Evolutionary conservation across 1,140 invertebrate species (phyloP).

Genomic region (Thaumatotibia leucotreta): DNA sequence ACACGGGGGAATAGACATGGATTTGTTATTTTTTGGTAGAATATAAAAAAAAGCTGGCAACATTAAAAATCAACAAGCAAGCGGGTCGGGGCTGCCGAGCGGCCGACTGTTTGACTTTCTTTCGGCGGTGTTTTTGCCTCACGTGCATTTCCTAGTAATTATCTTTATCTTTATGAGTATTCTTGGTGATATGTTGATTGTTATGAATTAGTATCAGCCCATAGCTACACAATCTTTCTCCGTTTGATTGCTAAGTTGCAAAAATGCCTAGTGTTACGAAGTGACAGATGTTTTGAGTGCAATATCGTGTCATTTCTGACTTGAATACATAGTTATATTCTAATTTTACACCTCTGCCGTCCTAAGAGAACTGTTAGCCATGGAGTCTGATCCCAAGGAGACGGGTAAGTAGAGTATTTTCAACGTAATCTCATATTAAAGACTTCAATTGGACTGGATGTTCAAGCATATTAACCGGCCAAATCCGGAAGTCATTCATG

Average conservation of each 20-base stretch:
- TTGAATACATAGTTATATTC: neutral
- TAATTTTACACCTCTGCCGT: neutral
- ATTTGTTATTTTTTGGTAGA: neutral
- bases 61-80: neutral
- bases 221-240: neutral
- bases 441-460: neutral
- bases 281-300: slow-evolving; percentile 6
- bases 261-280: neutral
- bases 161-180: neutral
- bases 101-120: slow-evolving; percentile 7
- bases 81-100: neutral
- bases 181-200: neutral
- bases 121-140: slow-evolving; percentile 1
- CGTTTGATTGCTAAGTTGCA: neutral
- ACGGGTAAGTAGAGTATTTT: neutral
- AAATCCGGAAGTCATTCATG: neutral
- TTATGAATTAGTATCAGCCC: neutral
- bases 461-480: neutral
- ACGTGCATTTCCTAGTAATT: neutral
- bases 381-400: neutral
- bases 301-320: neutral
- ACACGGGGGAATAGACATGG: too few relatives aligned
- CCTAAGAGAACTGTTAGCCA: neutral
- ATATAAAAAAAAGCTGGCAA: neutral
- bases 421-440: neutral